Evolutionary conservation across 2,113 vertebrate genomes (phyloP), one percentile per base, ranked within the genome.

Genomic region (Sarotherodon lohbergeri): DNA sequence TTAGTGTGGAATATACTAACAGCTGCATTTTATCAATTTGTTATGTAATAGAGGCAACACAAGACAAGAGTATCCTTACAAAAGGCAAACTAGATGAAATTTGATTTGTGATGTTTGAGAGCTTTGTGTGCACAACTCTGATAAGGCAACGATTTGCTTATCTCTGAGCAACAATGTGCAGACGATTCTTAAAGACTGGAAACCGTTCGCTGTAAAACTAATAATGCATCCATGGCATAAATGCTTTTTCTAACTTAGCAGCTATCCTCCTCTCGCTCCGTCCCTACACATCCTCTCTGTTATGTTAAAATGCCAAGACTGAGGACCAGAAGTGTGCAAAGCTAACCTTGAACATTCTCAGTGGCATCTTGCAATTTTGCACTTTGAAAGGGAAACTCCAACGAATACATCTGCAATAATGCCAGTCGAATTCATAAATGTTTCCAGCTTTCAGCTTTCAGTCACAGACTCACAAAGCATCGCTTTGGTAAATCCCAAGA

Each of bases 101-200:
- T 76, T 48, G 43, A 76, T 32, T 76, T 76, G 0, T 48, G 24
- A 48, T 24, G 10, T 55, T 22, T 48, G 24, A 48, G 14, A 12
- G 4, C 24, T 76, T 43, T 50, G 14, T 32, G 43, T 50, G 71
- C 43, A 50, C 0, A 50, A 11, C 24, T 78, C 27, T 78, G 71
- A 13, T 10, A 50, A 1, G 1, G 27, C 43, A 76, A 17, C 17
- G 71, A 76, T 29, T 48, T 29, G 68, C 71, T 76, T 48, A 76
- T 76, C 41, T 76, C 9, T 48, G 43, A 76, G 71, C 43, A 48
- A 29, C 43, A 76, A 76, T 48, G 68, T 76, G 68, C 68, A 50
- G 43, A 10, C 1, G 4, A 76, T 17, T 27, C 43, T 76, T 48
- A 50, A 17, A 50, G 14, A 50, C 24, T 76, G 71, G 71, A 50